phyloP scores from a whole-genome alignment of 2,113 vertebrate genomes.

The Corythoichthys intestinalis region DNA sequence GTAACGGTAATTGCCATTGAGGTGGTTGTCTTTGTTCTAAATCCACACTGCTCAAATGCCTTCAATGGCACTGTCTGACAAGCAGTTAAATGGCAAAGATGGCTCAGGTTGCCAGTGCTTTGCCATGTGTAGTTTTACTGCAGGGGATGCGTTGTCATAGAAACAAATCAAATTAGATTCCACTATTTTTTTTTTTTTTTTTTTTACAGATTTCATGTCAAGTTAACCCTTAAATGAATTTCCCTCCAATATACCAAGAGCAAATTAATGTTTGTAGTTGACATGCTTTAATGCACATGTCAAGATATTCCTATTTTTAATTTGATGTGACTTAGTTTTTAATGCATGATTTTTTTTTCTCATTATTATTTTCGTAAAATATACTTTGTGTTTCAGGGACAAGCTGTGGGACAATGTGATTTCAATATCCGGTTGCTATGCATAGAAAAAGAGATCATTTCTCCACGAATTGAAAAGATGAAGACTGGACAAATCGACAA shows the following conservation, averaged over 20 bases:
- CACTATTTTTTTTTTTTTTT: too few relatives aligned
- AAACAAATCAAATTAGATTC: conserved; percentile 21
- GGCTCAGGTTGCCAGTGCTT: conserved; percentile 10
- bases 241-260: not conserved
- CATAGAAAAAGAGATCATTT: conserved; percentile 97
- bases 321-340: not conserved
- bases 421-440: conserved; percentile 90
- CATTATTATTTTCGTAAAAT: conserved; percentile 26
- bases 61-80: not conserved
- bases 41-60: not conserved
- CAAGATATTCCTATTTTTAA: not conserved
- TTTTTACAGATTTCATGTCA: not conserved
- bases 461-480: conserved; percentile 92
- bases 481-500: conserved; percentile 94
- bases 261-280: not conserved
- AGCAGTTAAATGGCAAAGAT: conserved; percentile 12
- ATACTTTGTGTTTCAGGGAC: conserved; percentile 74
- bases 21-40: too few relatives aligned
- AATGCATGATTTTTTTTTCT: conserved; percentile 1
- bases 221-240: not conserved
- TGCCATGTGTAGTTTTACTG: conserved; percentile 1
- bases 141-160: conserved; percentile 36
- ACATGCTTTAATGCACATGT: not conserved
- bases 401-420: conserved; percentile 95
- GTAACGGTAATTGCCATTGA: too few relatives aligned